Evolutionary conservation across 64 coral and sea anemone genomes (phyloP), one percentile per base, ranked within the genome.

Genomic region (Acropora yongei): DNA sequence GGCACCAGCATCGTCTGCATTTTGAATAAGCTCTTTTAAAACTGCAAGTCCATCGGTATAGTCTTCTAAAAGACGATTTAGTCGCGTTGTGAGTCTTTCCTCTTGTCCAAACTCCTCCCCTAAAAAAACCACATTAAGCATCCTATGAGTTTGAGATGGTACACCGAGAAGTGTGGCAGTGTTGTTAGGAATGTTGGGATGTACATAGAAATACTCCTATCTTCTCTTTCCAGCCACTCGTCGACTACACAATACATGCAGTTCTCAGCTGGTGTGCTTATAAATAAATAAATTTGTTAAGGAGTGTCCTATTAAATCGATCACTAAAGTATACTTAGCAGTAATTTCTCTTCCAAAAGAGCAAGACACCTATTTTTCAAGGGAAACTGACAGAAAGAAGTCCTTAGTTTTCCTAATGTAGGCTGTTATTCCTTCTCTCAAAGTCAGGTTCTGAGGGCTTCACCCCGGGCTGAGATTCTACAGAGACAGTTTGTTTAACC

Each of bases 1-100:
- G n/a, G 94, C 94, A 61, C 94, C 90, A 55, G 90, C 90, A 77
- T 96, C 94, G 44, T 96, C 95, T 12, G 95, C 95, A 63, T 96
- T 96, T 82, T 96, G 95, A 68, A 96, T 93, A 12, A 96, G 84
- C 78, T 96, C 94, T 79, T 96, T 96, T 3, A 88, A 75, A 17
- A 95, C 89, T 20, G 89, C 89, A 53, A 95, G 79, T 14, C 95
- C 92, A 47, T 97, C 95, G 18, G 88, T 97, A 72, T 97, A 97
- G n/a, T 93, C 88, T 68, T 97, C 88, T 1, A 96, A 46, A 3
- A 96, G 76, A 79, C 92, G 79, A 49, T 86, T 83, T 5, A 96
- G 77, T 30, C 96, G 77, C 13, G 84, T 91, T 9, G 92, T 92
- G 14, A 98, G 77, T 14, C 89, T 89, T 76, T 98, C 96, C 1